Percentiles rank a stretch among this genome's conserved stretches.
phyloP scores from a whole-genome alignment of 2,888 invertebrate genomes.

The Rhimphoctona megacephalus region DNA sequence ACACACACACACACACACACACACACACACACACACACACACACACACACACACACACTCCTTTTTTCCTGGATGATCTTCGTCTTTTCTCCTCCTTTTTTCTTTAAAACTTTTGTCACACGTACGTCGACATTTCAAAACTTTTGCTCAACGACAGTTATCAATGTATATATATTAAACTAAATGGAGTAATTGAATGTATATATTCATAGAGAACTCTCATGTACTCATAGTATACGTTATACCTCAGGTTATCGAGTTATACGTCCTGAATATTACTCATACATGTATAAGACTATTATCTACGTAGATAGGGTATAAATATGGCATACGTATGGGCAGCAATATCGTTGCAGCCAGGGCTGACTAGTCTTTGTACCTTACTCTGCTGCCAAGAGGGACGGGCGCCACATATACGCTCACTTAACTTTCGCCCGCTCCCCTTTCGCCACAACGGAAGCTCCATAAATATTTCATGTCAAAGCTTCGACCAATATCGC shows the following conservation, averaged over 20 bases:
- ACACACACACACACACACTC: too few species aligned
- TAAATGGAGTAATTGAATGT: constrained; percentile 47
- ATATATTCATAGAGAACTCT: constrained; percentile 62
- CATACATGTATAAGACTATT: constrained; percentile 24
- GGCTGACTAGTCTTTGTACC: constrained; percentile 7
- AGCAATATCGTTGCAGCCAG: constrained; percentile 24
- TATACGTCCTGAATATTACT: constrained; percentile 32
- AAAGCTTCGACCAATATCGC: constrained; percentile 65
- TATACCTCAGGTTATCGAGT: constrained; percentile 37
- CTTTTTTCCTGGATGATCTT: neutral
- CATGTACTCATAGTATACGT: constrained; percentile 49
- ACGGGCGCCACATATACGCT: neutral
- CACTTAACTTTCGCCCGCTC: constrained; percentile 35
- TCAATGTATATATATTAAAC: constrained; percentile 1
- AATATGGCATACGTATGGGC: constrained; percentile 8
- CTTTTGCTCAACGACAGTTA: too few species aligned
- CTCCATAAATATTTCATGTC: constrained; percentile 67
- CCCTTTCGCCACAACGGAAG: constrained; percentile 49
- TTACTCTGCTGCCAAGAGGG: constrained; percentile 13
- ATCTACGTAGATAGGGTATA: constrained; percentile 27
- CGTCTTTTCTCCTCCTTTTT: constrained; percentile 11
- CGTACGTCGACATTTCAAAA: too few species aligned
- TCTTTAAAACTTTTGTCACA: constrained; percentile 39
- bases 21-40: too few species aligned
- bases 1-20: too few species aligned